Base-by-base conservation (phyloP, 2,797 vertebrate species). In the Lemur catta region DNA sequence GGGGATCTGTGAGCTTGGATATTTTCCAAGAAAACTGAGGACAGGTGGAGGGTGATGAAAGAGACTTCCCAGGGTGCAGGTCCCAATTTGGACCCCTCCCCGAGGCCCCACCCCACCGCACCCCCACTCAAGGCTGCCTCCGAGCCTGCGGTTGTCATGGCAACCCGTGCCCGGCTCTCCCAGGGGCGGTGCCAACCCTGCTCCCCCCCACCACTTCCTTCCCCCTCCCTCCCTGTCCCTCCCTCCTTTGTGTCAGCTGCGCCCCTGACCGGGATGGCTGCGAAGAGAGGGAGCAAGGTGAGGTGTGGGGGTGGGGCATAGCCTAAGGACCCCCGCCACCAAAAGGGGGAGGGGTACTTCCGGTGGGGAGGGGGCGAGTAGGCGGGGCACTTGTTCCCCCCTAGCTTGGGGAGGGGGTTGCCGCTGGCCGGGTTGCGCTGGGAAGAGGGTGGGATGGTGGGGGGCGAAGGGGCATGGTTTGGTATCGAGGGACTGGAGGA, bases 241-340 rank as follows among this genome's bases (percentile, higher is more conserved):
- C 96, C 97, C 97, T 97, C 97, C 96, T 98, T 98, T 98, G 97
- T 98, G 97, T 96, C 97, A 97, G 96, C 95, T 93, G 94, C 94
- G 95, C 97, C 96, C 97, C 96, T 96, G 93, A 92, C 96, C 96
- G 97, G 98, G 95, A 98, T 98, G 98, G 97, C 98, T 95, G 97
- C 97, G 65, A 97, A 95, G 96, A 97, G 97, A 95, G 97, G 96
- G 97, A 95, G 91, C 96, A 98, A 98, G 98, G 98, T 98, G 98
- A 98, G 96, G 96, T 59, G 96, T 88, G 95, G 96, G 93, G 97
- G 96, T 91, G 79, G 93, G 97, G 95, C 91, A 20, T 91, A 98
- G 97, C 95, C 94, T 59, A 82, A 65, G 86, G 94, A 90, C 96
- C 75, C 93, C 14, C 65, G 81, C 95, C 81, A 74, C 85, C 63